These are phyloP conservation scores for Harlomillsia oculata DNA, from an alignment of 1,140 invertebrate species.

Conservation along the genomic window DNA sequence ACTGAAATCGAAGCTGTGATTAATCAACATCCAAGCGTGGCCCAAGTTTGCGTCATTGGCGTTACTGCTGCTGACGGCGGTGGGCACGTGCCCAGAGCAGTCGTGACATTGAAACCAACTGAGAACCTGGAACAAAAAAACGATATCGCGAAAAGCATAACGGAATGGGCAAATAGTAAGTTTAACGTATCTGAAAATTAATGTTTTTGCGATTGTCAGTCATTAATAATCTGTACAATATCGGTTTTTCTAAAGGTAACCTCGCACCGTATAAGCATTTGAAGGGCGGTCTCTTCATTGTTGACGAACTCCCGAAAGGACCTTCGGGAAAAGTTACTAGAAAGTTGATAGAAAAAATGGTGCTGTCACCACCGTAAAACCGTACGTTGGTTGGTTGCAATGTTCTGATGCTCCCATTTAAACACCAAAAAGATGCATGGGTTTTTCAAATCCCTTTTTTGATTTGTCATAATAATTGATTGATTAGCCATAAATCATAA, in stretches of 20 bases:
- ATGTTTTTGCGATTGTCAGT: too few relatives aligned
- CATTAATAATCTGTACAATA: too few relatives aligned
- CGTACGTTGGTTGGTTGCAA: too few relatives aligned
- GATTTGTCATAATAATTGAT: too few relatives aligned
- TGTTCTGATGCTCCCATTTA: too few relatives aligned
- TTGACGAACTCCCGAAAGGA: constrained; percentile 9
- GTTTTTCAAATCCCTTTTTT: too few relatives aligned
- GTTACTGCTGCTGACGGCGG: constrained; percentile 2
- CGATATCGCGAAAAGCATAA: not conserved
- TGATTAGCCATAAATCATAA: too few relatives aligned
- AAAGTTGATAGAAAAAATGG: not conserved
- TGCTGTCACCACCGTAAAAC: too few relatives aligned
- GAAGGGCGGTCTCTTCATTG: constrained; percentile 19
- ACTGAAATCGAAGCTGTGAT: constrained; percentile 24
- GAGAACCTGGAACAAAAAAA: not conserved
- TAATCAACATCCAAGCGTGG: constrained; percentile 13
- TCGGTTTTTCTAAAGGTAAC: too few relatives aligned
- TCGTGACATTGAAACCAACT: not conserved
- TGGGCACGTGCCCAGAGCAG: constrained; percentile 4
- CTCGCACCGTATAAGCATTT: constrained; percentile 27
- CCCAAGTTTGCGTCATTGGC: constrained; percentile 10
- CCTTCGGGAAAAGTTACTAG: constrained; percentile 12
- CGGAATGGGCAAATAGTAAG: not conserved
- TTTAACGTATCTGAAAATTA: too few relatives aligned
- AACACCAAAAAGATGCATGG: too few relatives aligned